Percentiles rank a stretch among this genome's conserved stretches.
Evolutionary conservation across 2,888 invertebrate genomes (phyloP).

Genomic region (Augiades crinisus): DNA sequence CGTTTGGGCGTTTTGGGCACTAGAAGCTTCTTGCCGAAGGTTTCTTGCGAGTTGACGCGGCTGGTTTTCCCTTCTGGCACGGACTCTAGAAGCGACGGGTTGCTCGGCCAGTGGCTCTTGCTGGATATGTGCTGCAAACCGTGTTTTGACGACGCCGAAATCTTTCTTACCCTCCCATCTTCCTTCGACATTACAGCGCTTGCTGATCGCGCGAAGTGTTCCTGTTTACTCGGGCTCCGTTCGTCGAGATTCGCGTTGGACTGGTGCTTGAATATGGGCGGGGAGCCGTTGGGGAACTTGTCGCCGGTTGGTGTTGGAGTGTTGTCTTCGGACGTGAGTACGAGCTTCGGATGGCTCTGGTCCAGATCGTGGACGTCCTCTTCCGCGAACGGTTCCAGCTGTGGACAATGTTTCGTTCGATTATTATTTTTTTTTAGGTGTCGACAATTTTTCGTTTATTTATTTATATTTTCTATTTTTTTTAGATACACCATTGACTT

Average conservation of each 20-base stretch:
- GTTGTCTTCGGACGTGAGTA: constrained; percentile 55
- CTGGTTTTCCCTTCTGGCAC: constrained; percentile 84
- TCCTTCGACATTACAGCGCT: constrained; percentile 85
- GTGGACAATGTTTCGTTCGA: too few relatives aligned
- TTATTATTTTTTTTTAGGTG: too few relatives aligned
- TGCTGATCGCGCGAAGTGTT: constrained; percentile 83
- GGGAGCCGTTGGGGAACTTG: constrained; percentile 58
- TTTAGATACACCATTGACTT: too few relatives aligned
- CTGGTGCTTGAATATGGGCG: constrained; percentile 55
- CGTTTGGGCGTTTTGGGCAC: constrained; percentile 81
- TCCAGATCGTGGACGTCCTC: constrained; percentile 57
- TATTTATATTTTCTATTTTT: too few relatives aligned
- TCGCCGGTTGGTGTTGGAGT: constrained; percentile 42
- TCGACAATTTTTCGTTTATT: too few relatives aligned
- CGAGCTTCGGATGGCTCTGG: constrained; percentile 49
- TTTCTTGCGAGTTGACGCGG: constrained; percentile 60
- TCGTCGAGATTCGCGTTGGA: constrained; percentile 52
- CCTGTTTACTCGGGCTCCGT: constrained; percentile 34
- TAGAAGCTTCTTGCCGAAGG: constrained; percentile 60
- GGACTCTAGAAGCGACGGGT: constrained; percentile 83
- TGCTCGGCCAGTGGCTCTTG: constrained; percentile 84
- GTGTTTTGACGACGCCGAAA: constrained; percentile 57
- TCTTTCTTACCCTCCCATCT: constrained; percentile 57
- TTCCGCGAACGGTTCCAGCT: constrained; percentile 64
- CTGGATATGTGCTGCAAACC: constrained; percentile 83